Evolutionary conservation across 2,113 vertebrate genomes (phyloP), one percentile per base, ranked within the genome.

Genomic region (Lasiurus borealis): DNA sequence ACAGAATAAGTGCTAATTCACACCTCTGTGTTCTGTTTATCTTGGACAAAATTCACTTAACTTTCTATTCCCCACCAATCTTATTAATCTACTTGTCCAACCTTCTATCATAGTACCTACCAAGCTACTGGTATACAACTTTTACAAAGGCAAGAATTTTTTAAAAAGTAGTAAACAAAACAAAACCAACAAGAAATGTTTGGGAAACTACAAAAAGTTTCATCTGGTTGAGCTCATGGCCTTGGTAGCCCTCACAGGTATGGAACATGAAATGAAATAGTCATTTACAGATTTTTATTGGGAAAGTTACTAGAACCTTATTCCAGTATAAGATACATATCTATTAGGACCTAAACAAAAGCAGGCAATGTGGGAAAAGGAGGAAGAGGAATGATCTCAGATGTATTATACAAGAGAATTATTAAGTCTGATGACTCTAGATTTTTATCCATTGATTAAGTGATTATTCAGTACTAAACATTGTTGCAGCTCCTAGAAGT

Each of bases 141-240:
- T 93, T 88, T 84, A 71, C 25, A 73, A 91, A 85, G n/a, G 29
- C 54, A 78, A 57, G 14, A 11, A 25, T 72, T n/a, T 87, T 77
- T 76, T 64, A n/a, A 46, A 15, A 80, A 59, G 25, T 40, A 54
- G 6, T 59, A 76, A 52, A 73, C 8, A 46, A 18, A 14, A 57
- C 19, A 6, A 64, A 72, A 34, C 1, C 54, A 83, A 40, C 7
- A n/a, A 57, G 44, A 6, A 18, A 57, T 83, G 18, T 71, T 36
- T 89, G 40, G 19, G 4, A 91, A 57, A 88, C 18, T n/a, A 52
- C 3, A 68, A 2, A 29, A 25, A 31, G 5, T 82, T 89, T 87
- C 21, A 78, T 4, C 40, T 54, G 18, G 52, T 46, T 69, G 29
- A 90, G 11, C 11, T 75, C 31, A 82, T 31, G 18, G 46, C 2